Evolutionary conservation across 2,888 invertebrate species (phyloP).

Genomic region (Zaprionus lineosus): DNA sequence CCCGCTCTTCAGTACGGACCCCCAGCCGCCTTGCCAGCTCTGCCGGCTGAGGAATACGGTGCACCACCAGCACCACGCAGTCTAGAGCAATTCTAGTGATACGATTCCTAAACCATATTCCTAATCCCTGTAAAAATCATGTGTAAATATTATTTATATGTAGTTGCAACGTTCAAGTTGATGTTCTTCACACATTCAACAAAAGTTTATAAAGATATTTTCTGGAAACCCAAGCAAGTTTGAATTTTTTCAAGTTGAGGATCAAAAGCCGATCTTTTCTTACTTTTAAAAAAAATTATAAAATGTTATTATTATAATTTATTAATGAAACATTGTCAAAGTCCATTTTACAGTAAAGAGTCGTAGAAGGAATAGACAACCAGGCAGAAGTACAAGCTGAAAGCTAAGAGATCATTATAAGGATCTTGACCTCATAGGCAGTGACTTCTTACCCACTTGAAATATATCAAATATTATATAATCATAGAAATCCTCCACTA

Average conservation of each 20-base stretch:
- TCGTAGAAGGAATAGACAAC: conserved; percentile 59
- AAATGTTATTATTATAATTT: background rate
- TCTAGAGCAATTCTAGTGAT: conserved; percentile 76
- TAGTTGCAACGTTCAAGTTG: conserved; percentile 24
- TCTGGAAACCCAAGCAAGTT: too few species aligned
- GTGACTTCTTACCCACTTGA: conserved; percentile 33
- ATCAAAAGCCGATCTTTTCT: too few species aligned
- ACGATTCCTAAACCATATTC: background rate
- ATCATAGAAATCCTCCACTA: conserved; percentile 41
- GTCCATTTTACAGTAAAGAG: background rate
- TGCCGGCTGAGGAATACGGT: conserved; percentile 79
- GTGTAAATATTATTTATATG: conserved; percentile 72
- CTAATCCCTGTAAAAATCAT: conserved; percentile 15
- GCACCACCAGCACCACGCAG: conserved; percentile 70
- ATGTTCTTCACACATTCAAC: conserved; percentile 28
- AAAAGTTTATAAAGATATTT: background rate
- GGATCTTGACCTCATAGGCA: too few species aligned
- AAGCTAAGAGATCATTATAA: conserved; percentile 24
- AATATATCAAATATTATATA: conserved; percentile 50
- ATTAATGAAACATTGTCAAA: too few species aligned
- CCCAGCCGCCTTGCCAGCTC: conserved; percentile 74
- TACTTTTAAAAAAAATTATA: background rate
- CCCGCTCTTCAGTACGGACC: conserved; percentile 81
- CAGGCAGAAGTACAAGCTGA: conserved; percentile 57
- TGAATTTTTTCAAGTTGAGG: too few species aligned